Conservation (phyloP, 2,113 vertebrate genomes). For the Myrmecobius fasciatus region DNA sequence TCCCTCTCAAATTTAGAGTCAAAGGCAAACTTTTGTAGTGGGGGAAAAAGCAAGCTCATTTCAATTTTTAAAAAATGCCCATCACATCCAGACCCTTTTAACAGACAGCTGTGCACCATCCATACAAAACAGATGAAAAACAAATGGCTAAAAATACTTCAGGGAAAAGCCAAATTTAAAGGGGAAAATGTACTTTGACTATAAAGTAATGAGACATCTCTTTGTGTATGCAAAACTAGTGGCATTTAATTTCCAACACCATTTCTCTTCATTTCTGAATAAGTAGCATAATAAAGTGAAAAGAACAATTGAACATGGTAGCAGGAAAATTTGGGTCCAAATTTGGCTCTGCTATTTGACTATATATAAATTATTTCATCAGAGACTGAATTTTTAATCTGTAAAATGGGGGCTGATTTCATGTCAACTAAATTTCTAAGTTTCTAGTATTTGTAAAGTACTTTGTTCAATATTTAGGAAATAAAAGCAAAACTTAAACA, state of each 20-base stretch:
- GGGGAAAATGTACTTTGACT: not conserved
- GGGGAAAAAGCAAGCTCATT: not conserved
- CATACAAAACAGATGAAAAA: not conserved
- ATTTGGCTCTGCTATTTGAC: not conserved
- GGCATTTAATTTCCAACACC: not conserved
- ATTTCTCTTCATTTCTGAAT: not conserved
- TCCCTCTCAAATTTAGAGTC: not conserved
- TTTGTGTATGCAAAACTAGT: not conserved
- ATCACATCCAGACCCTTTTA: not conserved
- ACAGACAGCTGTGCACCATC: not conserved
- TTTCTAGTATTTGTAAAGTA: not conserved
- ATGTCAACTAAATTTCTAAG: not conserved
- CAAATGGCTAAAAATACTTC: conserved; percentile 2
- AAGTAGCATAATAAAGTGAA: not conserved
- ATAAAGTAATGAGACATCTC: not conserved
- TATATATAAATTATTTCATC: not conserved
- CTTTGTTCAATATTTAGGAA: not conserved
- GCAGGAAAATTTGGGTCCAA: not conserved
- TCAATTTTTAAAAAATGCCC: conserved; percentile 6
- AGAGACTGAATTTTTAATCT: not conserved
- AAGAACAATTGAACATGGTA: not conserved
- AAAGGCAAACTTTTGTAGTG: not conserved
- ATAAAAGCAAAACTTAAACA: not conserved
- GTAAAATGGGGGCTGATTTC: not conserved
- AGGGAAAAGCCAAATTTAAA: not conserved